Evolutionary conservation across 2,113 vertebrate species (phyloP).

Genomic region (Istiophorus platypterus): DNA sequence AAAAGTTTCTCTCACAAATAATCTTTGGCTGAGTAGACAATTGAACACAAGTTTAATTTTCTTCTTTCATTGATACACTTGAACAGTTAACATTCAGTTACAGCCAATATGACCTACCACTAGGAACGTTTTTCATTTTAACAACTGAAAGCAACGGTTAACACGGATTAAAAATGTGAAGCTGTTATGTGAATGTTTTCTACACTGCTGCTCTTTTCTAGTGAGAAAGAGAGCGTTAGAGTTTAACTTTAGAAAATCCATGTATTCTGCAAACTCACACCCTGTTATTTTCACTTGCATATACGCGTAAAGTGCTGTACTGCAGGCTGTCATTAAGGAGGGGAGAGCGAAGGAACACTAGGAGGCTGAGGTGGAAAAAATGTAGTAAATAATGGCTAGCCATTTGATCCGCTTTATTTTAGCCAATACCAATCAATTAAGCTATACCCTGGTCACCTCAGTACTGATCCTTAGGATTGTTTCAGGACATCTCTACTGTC

Average conservation of each 20-base stretch:
- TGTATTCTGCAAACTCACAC: too few species aligned
- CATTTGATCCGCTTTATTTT: background rate
- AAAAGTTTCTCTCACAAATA: background rate
- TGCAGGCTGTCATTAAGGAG: background rate
- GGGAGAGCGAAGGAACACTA: background rate
- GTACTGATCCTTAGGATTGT: background rate
- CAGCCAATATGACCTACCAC: too few species aligned
- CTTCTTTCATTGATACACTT: background rate
- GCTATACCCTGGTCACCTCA: background rate
- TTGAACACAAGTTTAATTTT: background rate
- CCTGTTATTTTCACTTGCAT: too few species aligned
- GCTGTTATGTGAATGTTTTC: too few species aligned
- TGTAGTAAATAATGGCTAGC: background rate
- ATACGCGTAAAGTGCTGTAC: background rate
- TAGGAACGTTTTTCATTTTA: too few species aligned
- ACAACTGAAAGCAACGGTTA: too few species aligned
- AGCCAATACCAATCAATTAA: background rate
- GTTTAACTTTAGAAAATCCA: too few species aligned
- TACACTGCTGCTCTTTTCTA: too few species aligned
- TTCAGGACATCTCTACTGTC: background rate
- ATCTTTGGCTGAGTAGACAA: background rate
- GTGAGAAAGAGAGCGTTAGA: too few species aligned
- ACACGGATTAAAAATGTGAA: too few species aligned
- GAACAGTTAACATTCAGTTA: background rate
- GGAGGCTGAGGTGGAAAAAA: background rate